These are phyloP conservation scores for Aphyosemion australe DNA, from an alignment of 2,113 vertebrate species.

Conservation along the genomic window DNA sequence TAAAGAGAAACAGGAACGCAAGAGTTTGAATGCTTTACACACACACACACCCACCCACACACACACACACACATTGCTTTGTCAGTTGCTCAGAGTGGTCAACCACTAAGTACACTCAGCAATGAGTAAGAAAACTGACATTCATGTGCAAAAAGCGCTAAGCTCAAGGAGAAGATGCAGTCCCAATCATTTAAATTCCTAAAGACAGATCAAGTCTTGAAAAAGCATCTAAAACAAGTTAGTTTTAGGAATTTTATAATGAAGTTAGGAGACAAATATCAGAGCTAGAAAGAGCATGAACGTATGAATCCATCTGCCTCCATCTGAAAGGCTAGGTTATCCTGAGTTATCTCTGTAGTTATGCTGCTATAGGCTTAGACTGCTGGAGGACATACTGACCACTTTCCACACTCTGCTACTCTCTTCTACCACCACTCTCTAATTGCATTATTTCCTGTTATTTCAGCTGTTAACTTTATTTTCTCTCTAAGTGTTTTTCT, in stretches of 20 bases:
- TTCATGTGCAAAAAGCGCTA: conserved; percentile 27
- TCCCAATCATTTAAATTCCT: background rate
- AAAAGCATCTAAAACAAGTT: background rate
- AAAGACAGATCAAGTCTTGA: background rate
- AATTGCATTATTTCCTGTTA: too few relatives aligned
- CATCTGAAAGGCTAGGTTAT: too few relatives aligned
- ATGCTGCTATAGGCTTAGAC: too few relatives aligned
- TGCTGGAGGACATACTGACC: too few relatives aligned
- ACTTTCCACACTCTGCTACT: too few relatives aligned
- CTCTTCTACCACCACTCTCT: too few relatives aligned
- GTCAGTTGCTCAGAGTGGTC: conserved; percentile 48
- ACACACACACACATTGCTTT: conserved; percentile 37
- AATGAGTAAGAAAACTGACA: conserved; percentile 31
- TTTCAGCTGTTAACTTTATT: too few relatives aligned
- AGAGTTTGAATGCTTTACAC: too few relatives aligned
- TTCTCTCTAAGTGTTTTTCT: too few relatives aligned
- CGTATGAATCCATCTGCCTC: conserved; percentile 16
- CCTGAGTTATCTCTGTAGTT: too few relatives aligned
- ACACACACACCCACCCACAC: background rate
- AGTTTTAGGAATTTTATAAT: background rate
- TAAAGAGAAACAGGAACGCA: too few relatives aligned
- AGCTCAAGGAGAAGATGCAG: background rate
- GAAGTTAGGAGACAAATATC: background rate
- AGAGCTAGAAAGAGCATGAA: too few relatives aligned
- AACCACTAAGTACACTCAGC: conserved; percentile 53